Conservation (phyloP, 2,113 vertebrate species). For the Erythrolamprus reginae region DNA sequence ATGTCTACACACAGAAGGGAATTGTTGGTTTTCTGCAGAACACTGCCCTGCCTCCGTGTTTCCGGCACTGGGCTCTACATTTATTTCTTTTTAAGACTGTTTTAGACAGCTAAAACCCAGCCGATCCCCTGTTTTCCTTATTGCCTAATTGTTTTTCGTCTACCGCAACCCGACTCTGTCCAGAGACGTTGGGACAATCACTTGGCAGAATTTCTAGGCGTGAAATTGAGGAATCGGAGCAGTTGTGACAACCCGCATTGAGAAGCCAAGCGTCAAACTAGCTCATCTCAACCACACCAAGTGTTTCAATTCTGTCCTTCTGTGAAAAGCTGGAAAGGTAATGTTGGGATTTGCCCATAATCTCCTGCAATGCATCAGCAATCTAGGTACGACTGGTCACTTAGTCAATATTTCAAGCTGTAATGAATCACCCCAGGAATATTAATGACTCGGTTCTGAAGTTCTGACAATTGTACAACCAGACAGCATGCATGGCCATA, state of each 20-base stretch:
- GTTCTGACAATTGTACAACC: not conserved
- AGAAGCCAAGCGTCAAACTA: not conserved
- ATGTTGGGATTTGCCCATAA: not conserved
- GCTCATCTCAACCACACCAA: not conserved
- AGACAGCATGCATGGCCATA: not conserved
- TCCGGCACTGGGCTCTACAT: not conserved
- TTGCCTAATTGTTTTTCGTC: not conserved
- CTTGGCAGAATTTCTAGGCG: not conserved
- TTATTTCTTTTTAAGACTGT: not conserved
- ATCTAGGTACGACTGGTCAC: not conserved
- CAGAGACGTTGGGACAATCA: not conserved
- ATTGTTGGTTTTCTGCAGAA: not conserved
- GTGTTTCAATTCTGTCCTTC: not conserved
- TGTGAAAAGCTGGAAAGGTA: not conserved
- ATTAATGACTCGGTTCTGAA: not conserved
- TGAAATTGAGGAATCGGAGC: not conserved
- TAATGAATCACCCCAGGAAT: not conserved
- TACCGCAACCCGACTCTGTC: not conserved
- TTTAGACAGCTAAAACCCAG: not conserved
- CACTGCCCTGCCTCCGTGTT: not conserved
- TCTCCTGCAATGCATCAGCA: not conserved
- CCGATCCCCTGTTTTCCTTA: not conserved
- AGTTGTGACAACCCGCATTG: not conserved
- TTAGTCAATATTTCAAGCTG: not conserved
- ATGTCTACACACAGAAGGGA: not conserved